Conservation (phyloP, 2,888 invertebrate genomes). For the Drosophila austrosaltans region DNA sequence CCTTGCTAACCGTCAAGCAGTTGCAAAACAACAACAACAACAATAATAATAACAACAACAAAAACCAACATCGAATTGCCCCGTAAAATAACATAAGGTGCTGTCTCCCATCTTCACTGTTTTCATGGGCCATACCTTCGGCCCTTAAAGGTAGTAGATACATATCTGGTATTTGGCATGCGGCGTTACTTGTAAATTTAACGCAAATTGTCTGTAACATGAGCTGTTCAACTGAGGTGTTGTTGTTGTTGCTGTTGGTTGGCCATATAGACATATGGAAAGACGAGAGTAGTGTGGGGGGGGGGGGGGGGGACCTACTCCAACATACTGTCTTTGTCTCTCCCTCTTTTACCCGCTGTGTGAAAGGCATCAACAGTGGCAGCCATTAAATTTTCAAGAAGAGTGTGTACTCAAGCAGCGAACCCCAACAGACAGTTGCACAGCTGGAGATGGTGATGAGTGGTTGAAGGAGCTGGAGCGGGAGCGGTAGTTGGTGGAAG, state of each 20-base stretch:
- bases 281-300: background rate
- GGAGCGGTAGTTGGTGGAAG: too few species aligned
- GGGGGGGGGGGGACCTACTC: too few species aligned
- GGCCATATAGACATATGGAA: background rate
- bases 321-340: too few species aligned
- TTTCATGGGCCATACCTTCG: background rate
- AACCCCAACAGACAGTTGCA: constrained; percentile 37
- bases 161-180: constrained; percentile 57
- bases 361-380: constrained; percentile 60
- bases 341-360: too few species aligned
- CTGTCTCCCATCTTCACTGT: background rate
- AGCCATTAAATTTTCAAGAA: constrained; percentile 77
- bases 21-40: constrained; percentile 27
- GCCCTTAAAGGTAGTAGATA: constrained; percentile 14
- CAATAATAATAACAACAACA: constrained; percentile 14
- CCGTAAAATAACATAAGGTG: constrained; percentile 46
- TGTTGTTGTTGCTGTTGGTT: background rate
- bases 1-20: constrained; percentile 37
- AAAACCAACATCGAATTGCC: background rate
- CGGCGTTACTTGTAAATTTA: constrained; percentile 75
- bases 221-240: constrained; percentile 62
- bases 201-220: constrained; percentile 80
- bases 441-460: constrained; percentile 12
- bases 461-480: background rate
- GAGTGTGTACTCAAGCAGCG: constrained; percentile 43